Evolutionary conservation across 2,888 invertebrate species (phyloP), one percentile per base, ranked within the genome.

Genomic region (Ophioninae sp.): DNA sequence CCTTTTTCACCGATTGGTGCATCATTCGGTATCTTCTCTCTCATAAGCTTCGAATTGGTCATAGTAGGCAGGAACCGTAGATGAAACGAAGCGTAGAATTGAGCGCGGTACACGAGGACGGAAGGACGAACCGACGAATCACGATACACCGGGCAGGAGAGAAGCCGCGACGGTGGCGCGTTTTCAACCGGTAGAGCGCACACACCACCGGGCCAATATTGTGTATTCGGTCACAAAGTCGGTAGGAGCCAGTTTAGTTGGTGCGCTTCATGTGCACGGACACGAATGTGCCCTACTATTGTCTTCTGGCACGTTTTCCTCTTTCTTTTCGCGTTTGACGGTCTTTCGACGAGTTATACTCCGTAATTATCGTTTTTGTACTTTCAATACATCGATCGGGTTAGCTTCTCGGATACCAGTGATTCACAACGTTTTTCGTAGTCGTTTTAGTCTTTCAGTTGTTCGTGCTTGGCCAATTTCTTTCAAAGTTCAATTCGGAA

Each of bases 241-340:
- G 87, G 69, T 79, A 84, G 81, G 83, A 85, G 86, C 85, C 84
- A 77, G 87, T 87, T 88, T 87, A 85, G 88, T 88, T 86, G 87
- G 87, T 87, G 87, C 86, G 86, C 87, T 86, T 85, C 87, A 85
- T 85, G 87, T 85, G 82, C 81, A 72, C 88, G 87, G 85, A 84
- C 88, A 87, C 87, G 87, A 83, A 76, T 85, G 20, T 62, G 73
- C 67, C 62, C 80, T 68, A 72, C 76, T 39, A 69, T 78, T 82
- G 67, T 44, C 61, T 67, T 50, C 41, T 30, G 59, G n/a, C 8
- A 75, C 44, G 30, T 21, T 30, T 41, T 50, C 30, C 56, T 3
- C 39, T 13, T 23, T 37, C 64, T 56, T 50, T 62, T 70, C 21
- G 59, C 62, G 57, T 64, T 57, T 62, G 50, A 59, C 44, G 57